These are phyloP conservation scores for Percopsis transmontana DNA, from an alignment of 2,113 vertebrate genomes.

Conservation along the genomic window DNA sequence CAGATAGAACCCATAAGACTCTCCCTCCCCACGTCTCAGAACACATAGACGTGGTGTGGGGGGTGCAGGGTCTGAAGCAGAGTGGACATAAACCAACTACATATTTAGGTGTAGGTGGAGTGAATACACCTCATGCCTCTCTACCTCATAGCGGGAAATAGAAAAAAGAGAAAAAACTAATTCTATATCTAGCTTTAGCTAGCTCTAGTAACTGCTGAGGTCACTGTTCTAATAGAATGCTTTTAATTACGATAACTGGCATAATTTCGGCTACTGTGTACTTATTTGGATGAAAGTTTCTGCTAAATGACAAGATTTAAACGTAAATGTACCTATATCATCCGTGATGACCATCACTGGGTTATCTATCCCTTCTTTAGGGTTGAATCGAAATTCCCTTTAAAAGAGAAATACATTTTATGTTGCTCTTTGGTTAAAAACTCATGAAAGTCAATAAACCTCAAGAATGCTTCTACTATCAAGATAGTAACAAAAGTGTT, in stretches of 20 bases:
- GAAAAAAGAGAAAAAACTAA: too few species aligned
- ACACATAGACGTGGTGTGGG: conserved; percentile 80
- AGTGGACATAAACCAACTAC: too few species aligned
- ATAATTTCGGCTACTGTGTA: too few species aligned
- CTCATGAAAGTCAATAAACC: neutral
- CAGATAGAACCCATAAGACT: conserved; percentile 85
- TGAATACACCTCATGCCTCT: too few species aligned
- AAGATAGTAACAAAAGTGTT: neutral
- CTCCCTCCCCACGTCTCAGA: conserved; percentile 75
- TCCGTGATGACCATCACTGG: conserved; percentile 87
- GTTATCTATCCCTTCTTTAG: conserved; percentile 93
- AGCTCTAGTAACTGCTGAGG: too few species aligned
- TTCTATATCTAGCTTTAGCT: too few species aligned
- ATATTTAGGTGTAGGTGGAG: too few species aligned
- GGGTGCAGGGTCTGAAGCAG: conserved; percentile 23
- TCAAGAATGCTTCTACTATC: conserved; percentile 6
- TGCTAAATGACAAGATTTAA: too few species aligned
- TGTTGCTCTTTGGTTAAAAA: neutral
- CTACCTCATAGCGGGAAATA: too few species aligned
- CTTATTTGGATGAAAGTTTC: too few species aligned
- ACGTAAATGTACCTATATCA: conserved; percentile 77
- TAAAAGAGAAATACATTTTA: conserved; percentile 28
- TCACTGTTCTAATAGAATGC: too few species aligned
- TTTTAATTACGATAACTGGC: too few species aligned
- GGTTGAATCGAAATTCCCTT: conserved; percentile 90